Evolutionary conservation across 2,888 invertebrate genomes (phyloP).

Genomic region (Hypercompe scribonia): DNA sequence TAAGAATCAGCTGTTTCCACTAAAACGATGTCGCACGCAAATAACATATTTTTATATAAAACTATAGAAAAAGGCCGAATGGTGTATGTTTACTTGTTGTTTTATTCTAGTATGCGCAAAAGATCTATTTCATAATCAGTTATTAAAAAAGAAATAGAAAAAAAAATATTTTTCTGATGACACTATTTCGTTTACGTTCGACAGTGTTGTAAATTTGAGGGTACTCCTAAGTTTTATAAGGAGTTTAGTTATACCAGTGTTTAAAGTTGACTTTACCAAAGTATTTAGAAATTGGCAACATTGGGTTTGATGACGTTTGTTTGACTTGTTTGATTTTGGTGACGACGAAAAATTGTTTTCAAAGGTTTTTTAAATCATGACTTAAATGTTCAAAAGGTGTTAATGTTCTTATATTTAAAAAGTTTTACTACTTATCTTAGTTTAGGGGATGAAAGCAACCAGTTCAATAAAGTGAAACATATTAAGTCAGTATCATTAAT

Average conservation of each 20-base stretch:
- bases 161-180: neutral
- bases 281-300: neutral
- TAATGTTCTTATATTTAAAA: neutral
- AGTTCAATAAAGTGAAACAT: neutral
- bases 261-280: neutral
- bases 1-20: too few relatives aligned
- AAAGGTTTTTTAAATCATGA: neutral
- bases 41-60: neutral
- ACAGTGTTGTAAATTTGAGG: neutral
- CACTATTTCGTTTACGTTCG: neutral
- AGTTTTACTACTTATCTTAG: neutral
- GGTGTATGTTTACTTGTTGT: too few relatives aligned
- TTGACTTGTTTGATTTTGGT: too few relatives aligned
- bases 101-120: too few relatives aligned
- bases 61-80: too few relatives aligned
- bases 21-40: neutral
- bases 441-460: neutral
- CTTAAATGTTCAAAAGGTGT: neutral
- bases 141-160: too few relatives aligned
- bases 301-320: too few relatives aligned
- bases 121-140: neutral
- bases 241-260: neutral
- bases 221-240: neutral
- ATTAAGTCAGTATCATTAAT: neutral
- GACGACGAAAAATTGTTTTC: too few relatives aligned